Conservation (phyloP, 2,113 vertebrate species). For the Notarius quadriscutis region DNA sequence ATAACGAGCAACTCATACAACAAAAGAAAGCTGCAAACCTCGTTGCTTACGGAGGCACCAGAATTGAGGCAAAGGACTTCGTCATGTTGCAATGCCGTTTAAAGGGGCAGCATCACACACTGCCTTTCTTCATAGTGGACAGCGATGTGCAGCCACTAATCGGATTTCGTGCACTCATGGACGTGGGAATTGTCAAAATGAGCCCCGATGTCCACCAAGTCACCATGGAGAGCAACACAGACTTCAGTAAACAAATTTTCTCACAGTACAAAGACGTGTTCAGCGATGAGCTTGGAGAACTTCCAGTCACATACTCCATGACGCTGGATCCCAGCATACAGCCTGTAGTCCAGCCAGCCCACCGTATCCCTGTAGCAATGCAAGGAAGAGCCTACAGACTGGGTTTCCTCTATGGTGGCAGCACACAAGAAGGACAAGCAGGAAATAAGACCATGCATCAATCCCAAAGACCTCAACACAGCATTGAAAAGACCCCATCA, state of each 20-base stretch:
- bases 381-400: not conserved
- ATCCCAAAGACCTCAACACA: constrained; percentile 7
- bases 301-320: constrained; percentile 47
- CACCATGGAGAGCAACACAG: not conserved
- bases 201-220: not conserved
- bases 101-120: not conserved
- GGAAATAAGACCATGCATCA: constrained; percentile 37
- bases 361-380: constrained; percentile 28
- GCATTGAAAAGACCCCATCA: not conserved
- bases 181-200: not conserved
- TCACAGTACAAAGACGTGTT: not conserved
- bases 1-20: not conserved
- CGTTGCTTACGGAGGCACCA: not conserved
- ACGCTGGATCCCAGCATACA: constrained; percentile 32
- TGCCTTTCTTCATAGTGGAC: not conserved
- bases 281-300: constrained; percentile 7
- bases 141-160: not conserved
- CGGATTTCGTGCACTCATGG: not conserved
- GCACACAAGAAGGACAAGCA: not conserved
- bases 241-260: not conserved
- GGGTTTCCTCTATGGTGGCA: constrained; percentile 34
- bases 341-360: constrained; percentile 5
- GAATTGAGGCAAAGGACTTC: not conserved
- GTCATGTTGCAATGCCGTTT: not conserved
- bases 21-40: not conserved